Conservation (phyloP, 2,888 invertebrate genomes). For the Agrotis clavis region DNA sequence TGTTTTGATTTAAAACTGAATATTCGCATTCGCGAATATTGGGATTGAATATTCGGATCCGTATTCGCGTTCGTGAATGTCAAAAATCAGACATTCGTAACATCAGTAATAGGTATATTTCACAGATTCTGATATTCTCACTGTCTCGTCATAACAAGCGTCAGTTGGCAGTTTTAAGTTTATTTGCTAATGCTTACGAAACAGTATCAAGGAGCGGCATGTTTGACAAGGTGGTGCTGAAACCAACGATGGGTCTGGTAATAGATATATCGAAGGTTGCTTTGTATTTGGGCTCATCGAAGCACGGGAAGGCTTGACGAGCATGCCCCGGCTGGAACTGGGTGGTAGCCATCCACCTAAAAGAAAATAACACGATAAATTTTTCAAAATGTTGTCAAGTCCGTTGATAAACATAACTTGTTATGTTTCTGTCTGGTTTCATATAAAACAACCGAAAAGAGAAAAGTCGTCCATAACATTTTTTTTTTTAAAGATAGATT, state of each 20-base stretch:
- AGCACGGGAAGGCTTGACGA: conserved; percentile 96
- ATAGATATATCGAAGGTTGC: conserved; percentile 94
- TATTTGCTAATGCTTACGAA: conserved; percentile 68
- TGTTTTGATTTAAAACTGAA: too few relatives aligned
- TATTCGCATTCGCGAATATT: too few relatives aligned
- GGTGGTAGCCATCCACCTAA: conserved; percentile 94
- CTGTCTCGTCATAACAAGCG: too few relatives aligned
- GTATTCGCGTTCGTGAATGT: too few relatives aligned
- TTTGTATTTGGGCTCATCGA: conserved; percentile 96
- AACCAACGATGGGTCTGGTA: conserved; percentile 85
- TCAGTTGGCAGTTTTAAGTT: background rate
- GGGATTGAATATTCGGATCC: too few relatives aligned
- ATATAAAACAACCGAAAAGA: background rate
- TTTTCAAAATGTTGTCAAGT: background rate
- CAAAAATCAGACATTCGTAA: too few relatives aligned
- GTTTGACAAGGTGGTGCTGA: conserved; percentile 92
- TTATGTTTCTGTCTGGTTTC: too few relatives aligned
- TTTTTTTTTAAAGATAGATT: too few relatives aligned
- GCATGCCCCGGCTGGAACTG: conserved; percentile 96
- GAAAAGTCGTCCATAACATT: background rate
- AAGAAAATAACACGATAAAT: conserved; percentile 33
- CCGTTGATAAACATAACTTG: background rate
- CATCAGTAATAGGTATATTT: too few relatives aligned
- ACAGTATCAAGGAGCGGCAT: conserved; percentile 89
- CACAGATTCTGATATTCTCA: background rate